Percentiles rank a stretch among this genome's conserved stretches.
Conservation (phyloP, 2,113 vertebrate species). For the Leptobrachium ailaonicum region DNA sequence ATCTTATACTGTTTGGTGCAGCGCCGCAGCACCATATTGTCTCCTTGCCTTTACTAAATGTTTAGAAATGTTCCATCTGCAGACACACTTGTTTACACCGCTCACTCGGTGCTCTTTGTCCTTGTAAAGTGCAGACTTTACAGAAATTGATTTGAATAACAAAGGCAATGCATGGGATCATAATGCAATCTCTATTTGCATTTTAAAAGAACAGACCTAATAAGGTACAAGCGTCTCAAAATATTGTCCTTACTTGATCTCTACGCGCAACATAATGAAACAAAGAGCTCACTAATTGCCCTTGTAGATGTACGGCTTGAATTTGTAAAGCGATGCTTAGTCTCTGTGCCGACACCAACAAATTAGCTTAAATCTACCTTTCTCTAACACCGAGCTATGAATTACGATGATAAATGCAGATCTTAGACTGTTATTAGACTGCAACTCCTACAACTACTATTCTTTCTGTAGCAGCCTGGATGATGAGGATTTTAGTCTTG, state of each 20-base stretch:
- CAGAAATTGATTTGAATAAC: slow-evolving; percentile 42
- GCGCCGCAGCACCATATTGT: slow-evolving; percentile 6
- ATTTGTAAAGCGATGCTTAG: not conserved
- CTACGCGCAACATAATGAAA: not conserved
- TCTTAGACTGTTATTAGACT: no score
- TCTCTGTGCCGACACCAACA: not conserved
- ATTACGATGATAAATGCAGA: no score
- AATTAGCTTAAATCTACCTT: no score
- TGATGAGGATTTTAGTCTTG: no score
- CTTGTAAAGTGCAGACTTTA: slow-evolving; percentile 36
- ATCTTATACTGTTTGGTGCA: slow-evolving; percentile 35
- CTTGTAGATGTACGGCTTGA: not conserved
- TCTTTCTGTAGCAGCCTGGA: no score
- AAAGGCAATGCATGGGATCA: slow-evolving; percentile 18
- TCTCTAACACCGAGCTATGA: no score
- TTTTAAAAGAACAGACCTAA: slow-evolving; percentile 26
- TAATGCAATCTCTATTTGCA: slow-evolving; percentile 40
- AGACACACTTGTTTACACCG: not conserved
- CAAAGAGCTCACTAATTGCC: not conserved
- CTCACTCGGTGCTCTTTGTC: slow-evolving; percentile 18
- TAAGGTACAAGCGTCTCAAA: slow-evolving; percentile 19
- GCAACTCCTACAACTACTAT: no score
- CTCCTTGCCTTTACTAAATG: slow-evolving; percentile 20
- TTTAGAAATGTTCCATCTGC: slow-evolving; percentile 12
- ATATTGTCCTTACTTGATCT: slow-evolving; percentile 19